A percentile compares a stretch with the other conserved stretches of the same genome.
Evolutionary conservation across 2,888 invertebrate species (phyloP).

Genomic region (Cryptosula pallasiana): DNA sequence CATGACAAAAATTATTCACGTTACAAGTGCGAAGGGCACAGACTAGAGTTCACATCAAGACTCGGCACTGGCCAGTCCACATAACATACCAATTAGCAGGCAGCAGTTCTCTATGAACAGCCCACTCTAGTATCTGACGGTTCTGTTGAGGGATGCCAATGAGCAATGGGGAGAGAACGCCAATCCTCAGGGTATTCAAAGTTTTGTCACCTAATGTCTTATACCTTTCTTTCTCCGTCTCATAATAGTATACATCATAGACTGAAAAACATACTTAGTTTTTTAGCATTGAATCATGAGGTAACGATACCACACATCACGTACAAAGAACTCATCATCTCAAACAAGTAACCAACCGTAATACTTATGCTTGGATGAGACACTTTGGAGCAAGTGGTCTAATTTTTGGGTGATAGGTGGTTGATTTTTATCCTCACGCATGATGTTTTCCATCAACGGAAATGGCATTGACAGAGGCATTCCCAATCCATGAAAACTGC

Average conservation of each 20-base stretch:
- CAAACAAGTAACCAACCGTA: slow-evolving; percentile 18
- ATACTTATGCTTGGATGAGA: neutral
- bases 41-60: too few species aligned
- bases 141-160: neutral
- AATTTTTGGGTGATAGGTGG: neutral
- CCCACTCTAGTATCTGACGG: neutral
- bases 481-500: neutral
- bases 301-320: too few species aligned
- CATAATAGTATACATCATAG: slow-evolving; percentile 10
- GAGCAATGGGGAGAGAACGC: neutral
- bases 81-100: slow-evolving; percentile 16
- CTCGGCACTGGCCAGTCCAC: too few species aligned
- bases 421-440: neutral
- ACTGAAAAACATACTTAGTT: neutral
- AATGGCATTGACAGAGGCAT: too few species aligned
- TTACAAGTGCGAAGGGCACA: too few species aligned
- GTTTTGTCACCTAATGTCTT: neutral
- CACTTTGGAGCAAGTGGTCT: neutral
- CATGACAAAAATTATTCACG: too few species aligned
- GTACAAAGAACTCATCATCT: too few species aligned
- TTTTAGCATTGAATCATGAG: too few species aligned
- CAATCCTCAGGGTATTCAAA: neutral
- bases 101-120: neutral
- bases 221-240: neutral
- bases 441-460: too few species aligned